These are phyloP conservation scores for Actinia equina DNA, from an alignment of 64 coral and sea anemone genomes.

Conservation along the genomic window DNA sequence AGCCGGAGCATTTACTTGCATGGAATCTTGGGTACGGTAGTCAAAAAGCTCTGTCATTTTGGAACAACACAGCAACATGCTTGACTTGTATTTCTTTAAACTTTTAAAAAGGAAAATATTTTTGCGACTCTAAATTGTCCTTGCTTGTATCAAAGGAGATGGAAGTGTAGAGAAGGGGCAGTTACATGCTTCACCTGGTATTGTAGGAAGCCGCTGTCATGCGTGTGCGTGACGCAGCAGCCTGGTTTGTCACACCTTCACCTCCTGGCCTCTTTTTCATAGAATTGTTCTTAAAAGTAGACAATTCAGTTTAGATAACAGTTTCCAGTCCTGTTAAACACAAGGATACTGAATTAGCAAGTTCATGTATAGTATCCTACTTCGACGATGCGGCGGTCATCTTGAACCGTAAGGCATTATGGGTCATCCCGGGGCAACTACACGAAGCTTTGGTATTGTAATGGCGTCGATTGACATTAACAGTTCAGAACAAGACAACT, in stretches of 20 bases:
- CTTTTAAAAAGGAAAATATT: background rate
- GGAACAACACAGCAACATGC: background rate
- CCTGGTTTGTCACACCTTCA: background rate
- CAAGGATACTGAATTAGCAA: background rate
- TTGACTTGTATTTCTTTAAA: background rate
- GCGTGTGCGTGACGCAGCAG: background rate
- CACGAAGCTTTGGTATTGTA: no score
- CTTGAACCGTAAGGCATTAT: no score
- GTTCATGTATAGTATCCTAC: background rate
- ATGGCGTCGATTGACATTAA: no score
- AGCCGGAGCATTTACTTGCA: background rate
- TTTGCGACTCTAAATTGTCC: background rate
- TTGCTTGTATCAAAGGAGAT: background rate
- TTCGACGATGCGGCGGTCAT: background rate
- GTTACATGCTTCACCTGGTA: background rate
- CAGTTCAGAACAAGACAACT: no score
- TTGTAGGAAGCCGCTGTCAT: background rate
- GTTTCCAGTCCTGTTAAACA: conserved; percentile 17
- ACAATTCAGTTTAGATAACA: background rate
- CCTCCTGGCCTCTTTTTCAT: no score
- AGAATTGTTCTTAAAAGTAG: background rate
- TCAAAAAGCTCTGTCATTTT: background rate
- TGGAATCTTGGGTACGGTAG: background rate
- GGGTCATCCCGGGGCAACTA: no score
- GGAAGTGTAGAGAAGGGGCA: background rate